Percentiles rank a stretch among this genome's conserved stretches.
phyloP scores from a whole-genome alignment of 2,797 vertebrate genomes.

The Psittacula derbiana region DNA sequence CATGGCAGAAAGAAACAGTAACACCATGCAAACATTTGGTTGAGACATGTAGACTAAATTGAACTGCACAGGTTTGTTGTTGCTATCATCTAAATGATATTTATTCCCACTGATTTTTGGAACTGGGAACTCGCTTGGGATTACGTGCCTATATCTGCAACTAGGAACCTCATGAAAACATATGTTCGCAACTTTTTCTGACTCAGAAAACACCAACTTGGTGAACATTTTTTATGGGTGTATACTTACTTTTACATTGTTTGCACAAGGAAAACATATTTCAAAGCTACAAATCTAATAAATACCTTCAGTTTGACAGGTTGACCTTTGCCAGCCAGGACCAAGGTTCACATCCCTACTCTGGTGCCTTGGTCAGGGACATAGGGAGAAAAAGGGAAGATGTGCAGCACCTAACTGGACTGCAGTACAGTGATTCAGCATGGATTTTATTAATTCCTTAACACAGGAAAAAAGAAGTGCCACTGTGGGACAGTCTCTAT shows the following conservation, averaged over 20 bases:
- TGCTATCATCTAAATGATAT: neutral
- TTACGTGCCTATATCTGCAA: neutral
- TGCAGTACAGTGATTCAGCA: neutral
- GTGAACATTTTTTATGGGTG: neutral
- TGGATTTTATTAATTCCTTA: neutral
- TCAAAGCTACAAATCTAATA: neutral
- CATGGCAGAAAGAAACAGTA: neutral
- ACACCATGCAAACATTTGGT: neutral
- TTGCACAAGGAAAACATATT: neutral
- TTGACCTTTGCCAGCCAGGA: neutral
- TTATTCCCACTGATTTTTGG: neutral
- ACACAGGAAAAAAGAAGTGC: neutral
- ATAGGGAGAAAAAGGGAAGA: neutral
- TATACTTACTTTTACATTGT: neutral
- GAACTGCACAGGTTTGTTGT: neutral
- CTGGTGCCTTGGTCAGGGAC: neutral
- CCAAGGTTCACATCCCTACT: neutral
- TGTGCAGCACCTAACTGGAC: rapidly evolving
- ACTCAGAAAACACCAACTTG: neutral
- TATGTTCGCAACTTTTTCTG: neutral
- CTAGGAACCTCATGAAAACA: neutral
- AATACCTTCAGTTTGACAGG: neutral
- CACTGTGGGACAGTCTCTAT: neutral
- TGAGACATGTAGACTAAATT: neutral
- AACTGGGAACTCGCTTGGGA: neutral